Percentiles rank a stretch among this genome's conserved stretches.
Evolutionary conservation across 2,888 invertebrate genomes (phyloP).

Genomic region (Himalopsyche kuldschensis): DNA sequence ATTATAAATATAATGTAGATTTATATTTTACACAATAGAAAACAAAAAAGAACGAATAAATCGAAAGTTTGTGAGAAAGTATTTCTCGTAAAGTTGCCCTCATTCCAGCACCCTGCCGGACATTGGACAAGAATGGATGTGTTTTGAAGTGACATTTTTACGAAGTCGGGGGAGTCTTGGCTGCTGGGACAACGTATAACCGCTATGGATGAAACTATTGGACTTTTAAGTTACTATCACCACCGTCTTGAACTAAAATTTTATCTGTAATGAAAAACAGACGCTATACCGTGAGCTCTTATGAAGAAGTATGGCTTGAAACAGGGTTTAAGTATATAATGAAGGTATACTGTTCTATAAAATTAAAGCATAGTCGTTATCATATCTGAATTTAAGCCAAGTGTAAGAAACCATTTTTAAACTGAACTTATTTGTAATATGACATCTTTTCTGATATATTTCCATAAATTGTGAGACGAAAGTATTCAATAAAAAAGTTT

Average conservation of each 20-base stretch:
- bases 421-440: too few relatives aligned
- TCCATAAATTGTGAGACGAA: too few relatives aligned
- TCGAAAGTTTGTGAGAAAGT: neutral
- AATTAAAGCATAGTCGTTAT: too few relatives aligned
- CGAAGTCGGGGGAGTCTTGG: neutral
- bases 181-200: neutral
- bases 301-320: too few relatives aligned
- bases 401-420: too few relatives aligned
- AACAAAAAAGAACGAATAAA: neutral
- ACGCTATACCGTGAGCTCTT: too few relatives aligned
- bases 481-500: too few relatives aligned
- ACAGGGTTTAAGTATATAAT: too few relatives aligned
- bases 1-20: too few relatives aligned
- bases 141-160: conserved; percentile 11
- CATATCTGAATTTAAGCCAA: too few relatives aligned
- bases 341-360: too few relatives aligned
- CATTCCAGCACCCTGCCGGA: neutral
- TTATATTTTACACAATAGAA: neutral
- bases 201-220: neutral
- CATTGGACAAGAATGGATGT: conserved; percentile 10
- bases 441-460: too few relatives aligned
- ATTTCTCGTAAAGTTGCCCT: neutral
- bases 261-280: neutral
- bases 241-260: neutral
- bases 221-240: neutral